Evolutionary conservation across 2,797 vertebrate species (phyloP).

Genomic region (Gymnoscopelus microlampas): DNA sequence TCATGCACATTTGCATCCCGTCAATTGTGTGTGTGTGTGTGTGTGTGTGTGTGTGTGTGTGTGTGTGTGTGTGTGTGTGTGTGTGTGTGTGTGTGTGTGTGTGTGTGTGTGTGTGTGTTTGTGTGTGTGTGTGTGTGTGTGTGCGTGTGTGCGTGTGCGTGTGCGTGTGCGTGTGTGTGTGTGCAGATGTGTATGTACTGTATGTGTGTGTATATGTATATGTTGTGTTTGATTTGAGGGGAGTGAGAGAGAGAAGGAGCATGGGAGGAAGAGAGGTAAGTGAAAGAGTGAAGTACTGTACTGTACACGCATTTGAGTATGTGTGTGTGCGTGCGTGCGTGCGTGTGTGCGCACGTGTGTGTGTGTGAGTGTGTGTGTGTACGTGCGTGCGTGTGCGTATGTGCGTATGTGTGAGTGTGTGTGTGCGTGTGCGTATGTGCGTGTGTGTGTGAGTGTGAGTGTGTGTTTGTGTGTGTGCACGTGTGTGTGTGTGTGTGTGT

Average conservation of each 20-base stretch:
- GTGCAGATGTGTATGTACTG: not conserved
- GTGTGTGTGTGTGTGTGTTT: not conserved
- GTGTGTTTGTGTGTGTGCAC: slow-evolving; percentile 16
- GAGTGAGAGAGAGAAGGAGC: not conserved
- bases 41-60: slow-evolving; percentile 3
- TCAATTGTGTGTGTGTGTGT: slow-evolving; percentile 43
- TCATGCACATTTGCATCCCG: slow-evolving; percentile 78
- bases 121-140: not conserved
- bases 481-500: slow-evolving; percentile 8
- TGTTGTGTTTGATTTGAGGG: slow-evolving; percentile 1
- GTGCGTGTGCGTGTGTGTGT: not conserved
- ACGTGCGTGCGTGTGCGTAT: slow-evolving; percentile 32
- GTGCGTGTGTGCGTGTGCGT: not conserved
- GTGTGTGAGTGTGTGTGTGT: slow-evolving; percentile 10
- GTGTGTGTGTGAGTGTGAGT: slow-evolving; percentile 15
- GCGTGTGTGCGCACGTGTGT: slow-evolving; percentile 7
- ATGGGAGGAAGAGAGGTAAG: not conserved
- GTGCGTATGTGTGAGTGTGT: slow-evolving; percentile 9
- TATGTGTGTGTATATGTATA: slow-evolving; percentile 11
- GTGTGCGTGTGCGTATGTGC: slow-evolving; percentile 2
- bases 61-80: slow-evolving; percentile 3
- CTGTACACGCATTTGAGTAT: not conserved
- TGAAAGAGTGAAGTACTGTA: not conserved
- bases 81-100: slow-evolving; percentile 4
- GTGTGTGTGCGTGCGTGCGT: slow-evolving; percentile 2